A percentile compares a stretch with the other conserved stretches of the same genome.
Conservation (phyloP, 53 echinoderm and acorn worm genomes). For the Mesocentrotus franciscanus region DNA sequence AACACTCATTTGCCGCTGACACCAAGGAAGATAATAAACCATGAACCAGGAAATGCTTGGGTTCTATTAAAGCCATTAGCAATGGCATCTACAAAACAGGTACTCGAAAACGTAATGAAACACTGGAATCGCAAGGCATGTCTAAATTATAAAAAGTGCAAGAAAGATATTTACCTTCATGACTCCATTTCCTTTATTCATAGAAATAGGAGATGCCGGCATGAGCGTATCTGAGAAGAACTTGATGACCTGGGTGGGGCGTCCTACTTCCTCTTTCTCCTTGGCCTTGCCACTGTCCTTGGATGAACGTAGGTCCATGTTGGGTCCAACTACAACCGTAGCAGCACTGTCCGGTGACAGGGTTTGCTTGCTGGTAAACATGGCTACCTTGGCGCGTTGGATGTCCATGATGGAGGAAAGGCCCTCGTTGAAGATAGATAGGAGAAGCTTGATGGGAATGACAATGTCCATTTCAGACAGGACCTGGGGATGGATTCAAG, state of each 20-base stretch:
- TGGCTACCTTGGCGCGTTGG: conserved; percentile 78
- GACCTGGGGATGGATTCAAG: conserved; percentile 68
- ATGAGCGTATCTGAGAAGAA: conserved; percentile 56
- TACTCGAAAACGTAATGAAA: too few species aligned
- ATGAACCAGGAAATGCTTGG: too few species aligned
- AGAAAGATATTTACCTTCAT: conserved; percentile 12
- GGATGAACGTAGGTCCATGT: not conserved
- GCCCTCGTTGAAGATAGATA: conserved; percentile 92
- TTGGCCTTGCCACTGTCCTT: conserved; percentile 9
- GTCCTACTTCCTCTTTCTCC: conserved; percentile 42
- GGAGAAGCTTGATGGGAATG: conserved; percentile 84
- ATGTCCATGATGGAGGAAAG: conserved; percentile 82
- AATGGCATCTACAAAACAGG: too few species aligned
- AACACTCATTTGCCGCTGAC: too few species aligned
- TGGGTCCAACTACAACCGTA: not conserved
- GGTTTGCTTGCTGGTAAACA: conserved; percentile 51
- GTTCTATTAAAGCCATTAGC: too few species aligned
- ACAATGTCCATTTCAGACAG: conserved; percentile 94
- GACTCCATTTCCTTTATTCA: conserved; percentile 59
- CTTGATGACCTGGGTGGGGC: conserved; percentile 58
- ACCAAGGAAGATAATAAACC: too few species aligned
- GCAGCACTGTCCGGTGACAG: conserved; percentile 65
- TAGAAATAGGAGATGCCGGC: conserved; percentile 45
- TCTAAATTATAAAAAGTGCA: not conserved
- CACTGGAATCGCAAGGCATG: too few species aligned